These are phyloP conservation scores for Tachypleus tridentatus DNA, from an alignment of 1,140 invertebrate species.

Conservation along the genomic window DNA sequence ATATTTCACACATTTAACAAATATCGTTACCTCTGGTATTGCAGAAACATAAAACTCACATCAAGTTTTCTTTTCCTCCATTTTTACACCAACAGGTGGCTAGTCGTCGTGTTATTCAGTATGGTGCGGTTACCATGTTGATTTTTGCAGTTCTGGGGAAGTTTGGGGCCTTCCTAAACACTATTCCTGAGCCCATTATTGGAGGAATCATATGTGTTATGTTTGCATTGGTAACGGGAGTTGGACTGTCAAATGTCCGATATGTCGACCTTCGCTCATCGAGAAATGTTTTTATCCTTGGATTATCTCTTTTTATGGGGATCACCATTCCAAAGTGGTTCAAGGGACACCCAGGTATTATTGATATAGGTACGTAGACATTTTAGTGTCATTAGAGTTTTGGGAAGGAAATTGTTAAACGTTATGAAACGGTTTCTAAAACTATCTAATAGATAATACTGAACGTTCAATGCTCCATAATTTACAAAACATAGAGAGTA, in stretches of 20 bases:
- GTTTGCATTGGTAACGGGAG: slow-evolving; percentile 72
- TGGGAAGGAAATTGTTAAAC: too few species aligned
- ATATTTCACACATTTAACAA: too few species aligned
- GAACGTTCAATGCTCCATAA: too few species aligned
- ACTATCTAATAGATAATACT: too few species aligned
- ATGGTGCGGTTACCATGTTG: slow-evolving; percentile 53
- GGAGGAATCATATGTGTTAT: slow-evolving; percentile 75
- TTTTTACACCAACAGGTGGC: not conserved
- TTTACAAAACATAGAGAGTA: too few species aligned
- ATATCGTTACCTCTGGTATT: too few species aligned
- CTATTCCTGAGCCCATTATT: slow-evolving; percentile 73
- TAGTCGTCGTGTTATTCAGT: slow-evolving; percentile 9
- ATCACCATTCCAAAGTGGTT: slow-evolving; percentile 64
- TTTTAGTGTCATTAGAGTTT: too few species aligned
- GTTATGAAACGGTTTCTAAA: too few species aligned
- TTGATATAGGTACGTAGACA: slow-evolving; percentile 1
- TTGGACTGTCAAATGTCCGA: slow-evolving; percentile 67
- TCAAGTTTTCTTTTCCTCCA: too few species aligned
- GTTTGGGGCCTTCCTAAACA: slow-evolving; percentile 70
- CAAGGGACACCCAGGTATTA: slow-evolving; percentile 42
- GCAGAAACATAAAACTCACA: too few species aligned
- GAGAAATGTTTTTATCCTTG: slow-evolving; percentile 67
- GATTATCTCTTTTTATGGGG: slow-evolving; percentile 71
- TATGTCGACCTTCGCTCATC: slow-evolving; percentile 67
- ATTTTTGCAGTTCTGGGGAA: slow-evolving; percentile 65